Evolutionary conservation across 2,888 invertebrate genomes (phyloP), one percentile per base, ranked within the genome.

Genomic region (Griposia aprilina): DNA sequence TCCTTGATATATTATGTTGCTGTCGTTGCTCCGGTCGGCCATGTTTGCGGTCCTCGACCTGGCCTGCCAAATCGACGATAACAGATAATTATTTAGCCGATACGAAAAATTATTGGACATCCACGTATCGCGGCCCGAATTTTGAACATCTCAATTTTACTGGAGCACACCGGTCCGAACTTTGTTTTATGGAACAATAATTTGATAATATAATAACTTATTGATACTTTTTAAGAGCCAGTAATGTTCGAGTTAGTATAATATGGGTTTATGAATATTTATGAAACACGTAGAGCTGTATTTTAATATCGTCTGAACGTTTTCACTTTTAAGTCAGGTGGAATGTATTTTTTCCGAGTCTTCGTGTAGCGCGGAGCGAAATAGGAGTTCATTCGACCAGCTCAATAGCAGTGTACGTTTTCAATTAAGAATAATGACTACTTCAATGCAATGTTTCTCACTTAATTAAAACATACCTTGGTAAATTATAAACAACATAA

Each of bases 11-110:
- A 77, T 89, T 89, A 78, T 91, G 91, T 88, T 94, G 93, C 92
- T 92, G 91, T 87, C 93, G 82, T 88, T 95, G 89, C 90, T 74
- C 85, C 86, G 71, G 85, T 85, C 93, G 90, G 94, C 94, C 94
- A 95, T 95, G 90, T 95, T 95, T 93, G 90, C 91, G 94, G 93
- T 94, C 93, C 90, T 89, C 93, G 92, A 92, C 92, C 94, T 91
- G 92, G 85, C 91, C 93, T 91, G 93, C 92, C 94, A 94, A 94
- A 94, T 93, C 93, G 89, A 88, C 93, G 95, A 96, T 96, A 95
- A 93, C 94, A 94, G 94, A 93, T 95, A 96, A 95, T 96, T 96
- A 96, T 95, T 96, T 92, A 90, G 90, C 89, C 91, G 94, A 94
- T 95, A 95, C 94, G 93, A 94, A 94, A 95, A 95, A 94, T 94